Evolutionary conservation across 2,113 vertebrate species (phyloP).

Genomic region (Hirundichthys speculiger): DNA sequence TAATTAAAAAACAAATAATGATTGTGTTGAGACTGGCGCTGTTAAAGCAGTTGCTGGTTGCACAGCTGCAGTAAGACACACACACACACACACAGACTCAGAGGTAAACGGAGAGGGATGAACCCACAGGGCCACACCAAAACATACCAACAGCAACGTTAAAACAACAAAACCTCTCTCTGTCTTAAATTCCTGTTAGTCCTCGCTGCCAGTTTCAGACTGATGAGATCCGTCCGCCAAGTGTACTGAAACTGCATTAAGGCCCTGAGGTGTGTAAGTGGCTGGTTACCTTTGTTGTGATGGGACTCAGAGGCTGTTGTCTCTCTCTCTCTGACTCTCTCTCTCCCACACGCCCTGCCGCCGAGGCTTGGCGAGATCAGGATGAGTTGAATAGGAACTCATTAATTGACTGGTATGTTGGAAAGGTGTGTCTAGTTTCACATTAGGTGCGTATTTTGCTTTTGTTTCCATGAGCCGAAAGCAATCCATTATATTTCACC

Average conservation of each 20-base stretch:
- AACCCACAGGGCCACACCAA: constrained; percentile 50
- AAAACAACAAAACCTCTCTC: constrained; percentile 42
- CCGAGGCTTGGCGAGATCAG: constrained; percentile 45
- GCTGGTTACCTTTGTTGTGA: constrained; percentile 60
- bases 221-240: constrained; percentile 28
- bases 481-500: constrained; percentile 1
- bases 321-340: no score
- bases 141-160: constrained; percentile 53
- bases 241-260: constrained; percentile 33
- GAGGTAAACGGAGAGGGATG: background rate
- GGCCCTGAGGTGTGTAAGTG: constrained; percentile 60
- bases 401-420: constrained; percentile 49
- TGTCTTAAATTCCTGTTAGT: constrained; percentile 43
- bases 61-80: constrained; percentile 63
- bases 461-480: constrained; percentile 10
- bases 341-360: constrained; percentile 51
- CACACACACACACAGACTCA: constrained; percentile 31
- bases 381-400: constrained; percentile 48
- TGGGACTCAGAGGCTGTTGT: constrained; percentile 43
- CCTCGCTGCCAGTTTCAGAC: constrained; percentile 35
- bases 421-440: constrained; percentile 69
- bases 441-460: constrained; percentile 23
- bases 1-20: constrained; percentile 72
- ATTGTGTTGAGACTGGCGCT: constrained; percentile 68
- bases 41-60: constrained; percentile 61